Conservation (phyloP, 35 echinoderm and acorn worm species). For the Lytechinus pictus region DNA sequence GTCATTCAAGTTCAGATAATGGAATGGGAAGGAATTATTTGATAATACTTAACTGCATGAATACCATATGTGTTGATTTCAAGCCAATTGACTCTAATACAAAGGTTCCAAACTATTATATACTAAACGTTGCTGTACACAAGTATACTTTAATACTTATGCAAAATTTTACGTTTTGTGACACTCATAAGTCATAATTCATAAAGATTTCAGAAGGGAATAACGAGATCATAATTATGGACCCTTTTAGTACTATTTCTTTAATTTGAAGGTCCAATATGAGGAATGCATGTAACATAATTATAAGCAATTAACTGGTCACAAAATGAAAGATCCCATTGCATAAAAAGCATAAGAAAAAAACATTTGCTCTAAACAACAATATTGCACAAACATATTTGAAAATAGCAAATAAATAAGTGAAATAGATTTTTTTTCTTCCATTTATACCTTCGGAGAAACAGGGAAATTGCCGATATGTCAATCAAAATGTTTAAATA, state of each 20-base stretch:
- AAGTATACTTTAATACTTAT: too few species aligned
- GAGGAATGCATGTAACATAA: not conserved
- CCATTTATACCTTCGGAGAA: not conserved
- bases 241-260: not conserved
- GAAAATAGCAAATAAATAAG: not conserved
- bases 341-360: not conserved
- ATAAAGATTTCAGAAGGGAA: not conserved
- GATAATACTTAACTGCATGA: too few species aligned
- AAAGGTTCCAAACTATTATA: too few species aligned
- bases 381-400: conserved; percentile 5
- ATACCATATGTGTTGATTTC: too few species aligned
- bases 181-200: not conserved
- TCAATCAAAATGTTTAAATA: not conserved
- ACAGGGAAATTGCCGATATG: not conserved
- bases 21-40: too few species aligned
- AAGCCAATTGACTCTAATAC: too few species aligned
- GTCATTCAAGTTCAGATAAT: too few species aligned
- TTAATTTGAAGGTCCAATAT: not conserved
- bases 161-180: not conserved
- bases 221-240: not conserved
- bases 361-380: not conserved
- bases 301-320: not conserved
- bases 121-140: too few species aligned
- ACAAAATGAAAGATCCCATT: not conserved
- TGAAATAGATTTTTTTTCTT: not conserved